These are phyloP conservation scores for Gambusia affinis DNA, from an alignment of 2,113 vertebrate species.

Conservation along the genomic window DNA sequence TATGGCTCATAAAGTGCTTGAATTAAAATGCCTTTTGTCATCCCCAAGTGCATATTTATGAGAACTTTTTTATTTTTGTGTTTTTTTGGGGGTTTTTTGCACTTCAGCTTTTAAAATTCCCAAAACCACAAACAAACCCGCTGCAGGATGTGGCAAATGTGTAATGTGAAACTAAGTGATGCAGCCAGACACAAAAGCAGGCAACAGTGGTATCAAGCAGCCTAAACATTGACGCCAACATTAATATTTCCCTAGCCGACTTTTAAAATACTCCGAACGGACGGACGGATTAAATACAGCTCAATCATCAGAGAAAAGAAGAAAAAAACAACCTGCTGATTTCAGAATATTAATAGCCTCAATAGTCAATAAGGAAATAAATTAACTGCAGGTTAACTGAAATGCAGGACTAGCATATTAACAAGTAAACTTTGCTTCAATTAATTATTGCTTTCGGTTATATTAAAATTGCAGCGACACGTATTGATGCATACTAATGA, in stretches of 20 bases:
- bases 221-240: constrained; percentile 4
- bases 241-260: constrained; percentile 1
- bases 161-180: constrained; percentile 28
- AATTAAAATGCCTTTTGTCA: constrained; percentile 55
- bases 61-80: neutral
- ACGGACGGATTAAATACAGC: neutral
- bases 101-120: constrained; percentile 34
- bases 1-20: constrained; percentile 40
- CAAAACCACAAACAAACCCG: constrained; percentile 53
- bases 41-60: constrained; percentile 48
- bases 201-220: neutral
- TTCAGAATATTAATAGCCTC: neutral
- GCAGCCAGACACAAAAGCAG: constrained; percentile 17
- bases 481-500: constrained; percentile 16
- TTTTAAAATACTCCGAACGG: constrained; percentile 3
- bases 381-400: constrained; percentile 12
- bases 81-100: constrained; percentile 39
- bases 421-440: neutral
- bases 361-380: neutral
- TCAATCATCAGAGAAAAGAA: neutral
- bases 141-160: constrained; percentile 4
- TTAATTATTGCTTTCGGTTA: constrained; percentile 22
- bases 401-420: constrained; percentile 3
- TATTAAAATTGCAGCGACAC: constrained; percentile 19
- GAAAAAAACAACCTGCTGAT: neutral